phyloP scores from a whole-genome alignment of 2,113 vertebrate species.

The Vicugna pacos region DNA sequence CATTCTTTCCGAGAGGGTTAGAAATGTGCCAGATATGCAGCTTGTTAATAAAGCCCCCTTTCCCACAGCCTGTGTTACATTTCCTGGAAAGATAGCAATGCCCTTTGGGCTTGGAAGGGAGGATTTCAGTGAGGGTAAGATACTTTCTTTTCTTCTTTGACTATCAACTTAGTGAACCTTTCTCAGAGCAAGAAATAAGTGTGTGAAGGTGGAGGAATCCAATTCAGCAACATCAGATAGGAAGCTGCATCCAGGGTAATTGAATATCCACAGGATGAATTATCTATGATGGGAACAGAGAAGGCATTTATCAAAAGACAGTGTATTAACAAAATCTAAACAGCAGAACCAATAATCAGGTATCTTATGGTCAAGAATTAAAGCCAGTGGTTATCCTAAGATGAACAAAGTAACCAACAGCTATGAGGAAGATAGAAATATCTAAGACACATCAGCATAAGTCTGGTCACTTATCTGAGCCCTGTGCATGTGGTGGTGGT shows the following conservation, averaged over 20 bases:
- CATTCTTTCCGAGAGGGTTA: background rate
- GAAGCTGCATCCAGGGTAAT: background rate
- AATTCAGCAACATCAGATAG: background rate
- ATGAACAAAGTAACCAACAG: background rate
- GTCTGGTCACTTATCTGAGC: accelerated
- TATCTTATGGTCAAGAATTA: background rate
- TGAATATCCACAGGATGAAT: background rate
- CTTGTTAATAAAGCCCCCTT: background rate
- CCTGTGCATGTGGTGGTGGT: accelerated
- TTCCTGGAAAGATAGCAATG: background rate
- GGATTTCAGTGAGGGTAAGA: background rate
- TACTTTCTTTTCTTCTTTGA: background rate
- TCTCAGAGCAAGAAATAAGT: background rate
- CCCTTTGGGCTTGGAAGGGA: background rate
- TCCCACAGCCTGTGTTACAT: background rate
- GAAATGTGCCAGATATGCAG: background rate
- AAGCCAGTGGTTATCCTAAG: background rate
- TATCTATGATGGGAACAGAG: background rate
- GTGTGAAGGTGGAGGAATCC: background rate
- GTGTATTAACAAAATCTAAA: background rate
- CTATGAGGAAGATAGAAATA: background rate
- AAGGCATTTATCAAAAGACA: background rate
- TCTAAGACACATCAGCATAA: accelerated
- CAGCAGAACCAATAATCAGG: background rate
- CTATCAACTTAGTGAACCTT: background rate